Evolutionary conservation across 2,797 vertebrate genomes (phyloP), one percentile per base, ranked within the genome.

Genomic region (Knipowitschia caucasica): DNA sequence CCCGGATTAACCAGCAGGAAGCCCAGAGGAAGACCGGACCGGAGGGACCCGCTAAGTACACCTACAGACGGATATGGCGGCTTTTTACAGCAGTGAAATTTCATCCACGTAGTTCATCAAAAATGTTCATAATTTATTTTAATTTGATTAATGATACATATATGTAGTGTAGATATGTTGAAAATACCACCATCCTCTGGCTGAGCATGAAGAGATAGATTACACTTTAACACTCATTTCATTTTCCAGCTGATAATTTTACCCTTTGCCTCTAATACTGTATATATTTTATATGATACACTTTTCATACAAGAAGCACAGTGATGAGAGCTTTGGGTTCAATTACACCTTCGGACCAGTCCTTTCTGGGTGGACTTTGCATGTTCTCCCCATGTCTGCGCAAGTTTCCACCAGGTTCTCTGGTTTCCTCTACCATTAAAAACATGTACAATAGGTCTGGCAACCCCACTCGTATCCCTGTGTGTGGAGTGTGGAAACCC

Each of bases 261-360:
- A 38, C 53, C 36, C 31, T 58, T 59, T n/a, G n/a, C 44, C 50
- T 53, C 20, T 56, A 39, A 39, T 43, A 54, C 31, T 33, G 34
- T 23, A 50, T 65, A 44, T 43, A 54, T 54, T 34, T 8, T n/a
- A n/a, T n/a, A n/a, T n/a, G n/a, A n/a, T n/a, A n/a, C n/a, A n/a
- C n/a, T n/a, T n/a, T n/a, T n/a, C n/a, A n/a, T n/a, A n/a, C n/a
- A n/a, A n/a, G n/a, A n/a, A n/a, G n/a, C n/a, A n/a, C n/a, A n/a
- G n/a, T n/a, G n/a, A n/a, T n/a, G 44, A 18, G 45, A 45, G 15
- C 50, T 35, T 51, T 26, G 30, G 43, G 34, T 69, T 62, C 50
- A 59, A 40, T 18, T 24, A 46, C 51, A 15, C 43, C 63, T 40
- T 72, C 59, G 55, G 66, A 56, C 66, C 46, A 38, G 5, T 33